Evolutionary conservation across 2,888 invertebrate species (phyloP), one percentile per base, ranked within the genome.

Genomic region (Papilio demoleus): DNA sequence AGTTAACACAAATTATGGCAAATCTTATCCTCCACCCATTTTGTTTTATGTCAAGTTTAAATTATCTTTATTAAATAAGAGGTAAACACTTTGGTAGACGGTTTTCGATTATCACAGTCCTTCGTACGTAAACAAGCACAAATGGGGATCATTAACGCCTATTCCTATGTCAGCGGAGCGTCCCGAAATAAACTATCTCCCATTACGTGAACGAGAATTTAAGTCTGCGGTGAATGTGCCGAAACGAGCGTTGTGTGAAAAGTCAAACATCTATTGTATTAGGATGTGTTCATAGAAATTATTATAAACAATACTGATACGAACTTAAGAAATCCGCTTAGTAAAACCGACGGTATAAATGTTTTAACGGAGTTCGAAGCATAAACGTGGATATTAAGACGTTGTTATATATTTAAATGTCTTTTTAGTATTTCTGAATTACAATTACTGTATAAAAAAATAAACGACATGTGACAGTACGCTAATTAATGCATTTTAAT

Each of bases 141-240:
- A 53, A 68, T 53, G 42, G 22, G 59, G 50, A 65, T 68, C 60
- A 68, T 68, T 68, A 68, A 60, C 38, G 50, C 40, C 65, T 63
- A 70, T 70, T 70, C 53, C 58, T 56, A 42, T 65, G 69, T 69
- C 38, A 19, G 31, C 34, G 31, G 17, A 12, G 11, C 27, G 69
- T 68, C 65, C 42, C 19, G 6, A 85, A 84, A 88, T 89, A 89
- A 90, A 90, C 87, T 88, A 88, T 87, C 80, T 74, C 63, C 86
- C 85, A 88, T 90, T 87, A 88, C 81, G 56, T 71, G 79, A 88
- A 91, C 80, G 91, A 86, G 88, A 88, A 81, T 90, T 90, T 90
- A 90, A 90, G 90, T 90, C 90, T 83, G 88, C 80, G 74, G 79
- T 78, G 84, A 88, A 87, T 86, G 86, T 82, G 80, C 79, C 77